Percentiles rank a stretch among this genome's conserved stretches.
Conservation (phyloP, 2,888 invertebrate genomes). For the Icerya purchasi region DNA sequence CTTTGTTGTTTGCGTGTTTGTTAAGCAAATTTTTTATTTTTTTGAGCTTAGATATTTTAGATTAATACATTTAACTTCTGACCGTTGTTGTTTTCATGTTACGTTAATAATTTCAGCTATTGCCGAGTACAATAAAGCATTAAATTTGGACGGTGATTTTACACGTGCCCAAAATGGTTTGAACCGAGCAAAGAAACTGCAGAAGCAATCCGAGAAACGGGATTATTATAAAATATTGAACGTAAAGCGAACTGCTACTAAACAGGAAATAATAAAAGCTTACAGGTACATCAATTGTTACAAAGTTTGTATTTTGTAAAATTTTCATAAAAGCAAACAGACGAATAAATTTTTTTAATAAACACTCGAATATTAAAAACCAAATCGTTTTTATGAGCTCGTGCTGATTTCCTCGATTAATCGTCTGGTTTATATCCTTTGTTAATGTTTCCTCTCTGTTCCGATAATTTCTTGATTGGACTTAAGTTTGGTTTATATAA, state of each 20-base stretch:
- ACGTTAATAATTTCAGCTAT: constrained; percentile 48
- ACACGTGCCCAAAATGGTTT: constrained; percentile 74
- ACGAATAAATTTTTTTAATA: too few species aligned
- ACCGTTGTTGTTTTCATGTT: too few species aligned
- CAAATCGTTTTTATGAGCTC: neutral
- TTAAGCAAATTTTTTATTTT: too few species aligned
- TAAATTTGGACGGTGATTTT: constrained; percentile 55
- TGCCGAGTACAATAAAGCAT: constrained; percentile 62
- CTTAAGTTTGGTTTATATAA: too few species aligned
- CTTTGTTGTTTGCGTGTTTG: too few species aligned
- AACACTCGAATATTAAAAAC: too few species aligned
- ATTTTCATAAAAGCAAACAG: too few species aligned
- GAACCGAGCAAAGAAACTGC: constrained; percentile 66
- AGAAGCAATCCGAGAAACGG: constrained; percentile 75
- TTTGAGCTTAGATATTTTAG: too few species aligned
- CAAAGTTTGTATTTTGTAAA: too few species aligned
- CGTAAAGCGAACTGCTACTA: constrained; percentile 71
- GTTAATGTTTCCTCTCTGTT: neutral
- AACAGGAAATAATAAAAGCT: constrained; percentile 84
- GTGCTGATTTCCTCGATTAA: neutral
- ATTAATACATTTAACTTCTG: too few species aligned
- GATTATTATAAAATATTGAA: constrained; percentile 96
- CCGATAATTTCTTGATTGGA: neutral
- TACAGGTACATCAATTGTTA: constrained; percentile 38
- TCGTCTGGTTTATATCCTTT: neutral